Evolutionary conservation across 2,888 invertebrate species (phyloP).

Genomic region (Andricus quercusramuli): DNA sequence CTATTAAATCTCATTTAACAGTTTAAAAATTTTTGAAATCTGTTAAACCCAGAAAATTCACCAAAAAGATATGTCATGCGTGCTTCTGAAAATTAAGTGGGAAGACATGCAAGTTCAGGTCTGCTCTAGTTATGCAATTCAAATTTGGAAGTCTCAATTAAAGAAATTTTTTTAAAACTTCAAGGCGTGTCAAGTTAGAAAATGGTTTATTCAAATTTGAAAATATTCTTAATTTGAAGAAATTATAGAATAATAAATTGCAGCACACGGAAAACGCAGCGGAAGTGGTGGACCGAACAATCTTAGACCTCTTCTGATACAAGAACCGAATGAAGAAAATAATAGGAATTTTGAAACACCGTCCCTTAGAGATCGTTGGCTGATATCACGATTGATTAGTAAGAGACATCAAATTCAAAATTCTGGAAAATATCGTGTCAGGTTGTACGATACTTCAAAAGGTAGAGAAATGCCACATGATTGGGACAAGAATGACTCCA

Average conservation of each 20-base stretch:
- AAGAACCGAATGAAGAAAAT: neutral
- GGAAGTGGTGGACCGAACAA: slow-evolving; percentile 36
- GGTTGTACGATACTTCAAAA: neutral
- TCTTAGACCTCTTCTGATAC: neutral
- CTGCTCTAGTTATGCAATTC: too few relatives aligned
- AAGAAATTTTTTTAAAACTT: too few relatives aligned
- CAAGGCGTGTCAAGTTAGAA: too few relatives aligned
- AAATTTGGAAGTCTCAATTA: too few relatives aligned
- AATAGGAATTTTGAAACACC: neutral
- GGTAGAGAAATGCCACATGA: slow-evolving; percentile 5
- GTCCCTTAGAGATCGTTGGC: neutral
- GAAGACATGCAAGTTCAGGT: too few relatives aligned
- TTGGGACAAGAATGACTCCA: slow-evolving; percentile 11
- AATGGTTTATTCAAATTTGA: neutral
- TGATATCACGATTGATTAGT: neutral
- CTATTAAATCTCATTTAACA: too few relatives aligned
- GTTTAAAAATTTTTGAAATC: too few relatives aligned
- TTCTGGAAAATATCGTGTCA: slow-evolving; percentile 25
- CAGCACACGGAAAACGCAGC: slow-evolving; percentile 84
- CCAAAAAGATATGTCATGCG: too few relatives aligned
- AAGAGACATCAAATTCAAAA: slow-evolving; percentile 6
- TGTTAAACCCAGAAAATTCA: too few relatives aligned
- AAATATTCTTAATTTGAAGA: neutral
- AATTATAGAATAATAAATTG: slow-evolving; percentile 60
- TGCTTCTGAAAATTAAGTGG: too few relatives aligned